Evolutionary conservation across 2,888 invertebrate species (phyloP).

Genomic region (Arenicola marina): DNA sequence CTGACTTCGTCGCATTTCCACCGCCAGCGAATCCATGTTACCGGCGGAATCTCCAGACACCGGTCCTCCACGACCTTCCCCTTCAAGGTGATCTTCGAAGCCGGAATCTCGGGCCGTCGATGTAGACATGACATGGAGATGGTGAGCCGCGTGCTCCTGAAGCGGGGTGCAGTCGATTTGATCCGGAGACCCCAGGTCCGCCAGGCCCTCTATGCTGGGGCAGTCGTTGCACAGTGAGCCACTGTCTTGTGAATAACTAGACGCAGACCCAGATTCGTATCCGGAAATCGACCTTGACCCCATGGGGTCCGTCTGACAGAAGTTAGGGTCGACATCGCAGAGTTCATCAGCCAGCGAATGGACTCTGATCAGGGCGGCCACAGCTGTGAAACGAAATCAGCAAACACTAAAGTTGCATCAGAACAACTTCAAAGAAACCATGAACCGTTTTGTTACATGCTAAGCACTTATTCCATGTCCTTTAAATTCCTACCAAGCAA

Average conservation of each 20-base stretch:
- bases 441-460: too few relatives aligned
- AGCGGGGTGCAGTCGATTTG: conserved; percentile 19
- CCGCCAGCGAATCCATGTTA: too few relatives aligned
- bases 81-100: too few relatives aligned
- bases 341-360: conserved; percentile 5
- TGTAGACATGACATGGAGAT: too few relatives aligned
- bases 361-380: neutral
- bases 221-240: neutral
- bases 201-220: conserved; percentile 8
- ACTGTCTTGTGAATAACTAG: neutral
- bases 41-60: too few relatives aligned
- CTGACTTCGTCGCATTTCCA: too few relatives aligned
- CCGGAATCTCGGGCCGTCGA: too few relatives aligned
- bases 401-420: too few relatives aligned
- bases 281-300: neutral
- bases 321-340: neutral
- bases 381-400: neutral
- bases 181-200: conserved; percentile 24
- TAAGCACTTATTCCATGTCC: too few relatives aligned
- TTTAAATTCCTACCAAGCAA: too few relatives aligned
- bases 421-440: too few relatives aligned
- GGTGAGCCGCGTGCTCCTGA: conserved; percentile 11
- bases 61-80: too few relatives aligned
- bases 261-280: neutral
- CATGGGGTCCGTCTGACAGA: neutral